Evolutionary conservation across 2,797 vertebrate species (phyloP).

Genomic region (Ambastaia sidthimunki): DNA sequence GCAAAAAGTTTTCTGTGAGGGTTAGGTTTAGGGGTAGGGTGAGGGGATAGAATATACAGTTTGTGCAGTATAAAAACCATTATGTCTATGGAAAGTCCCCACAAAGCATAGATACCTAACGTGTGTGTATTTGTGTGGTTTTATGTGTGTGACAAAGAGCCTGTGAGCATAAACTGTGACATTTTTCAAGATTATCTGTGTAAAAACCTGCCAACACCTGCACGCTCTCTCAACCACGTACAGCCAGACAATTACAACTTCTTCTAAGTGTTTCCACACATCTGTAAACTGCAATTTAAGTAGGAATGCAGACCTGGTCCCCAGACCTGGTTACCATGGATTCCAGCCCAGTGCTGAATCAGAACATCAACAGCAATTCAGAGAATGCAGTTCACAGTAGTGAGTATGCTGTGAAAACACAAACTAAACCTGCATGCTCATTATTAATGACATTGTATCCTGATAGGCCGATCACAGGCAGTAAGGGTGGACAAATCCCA

Average conservation of each 20-base stretch:
- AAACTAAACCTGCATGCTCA: too few relatives aligned
- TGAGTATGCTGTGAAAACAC: neutral
- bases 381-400: neutral
- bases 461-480: neutral
- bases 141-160: constrained; percentile 20
- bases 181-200: neutral
- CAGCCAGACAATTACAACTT: neutral
- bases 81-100: too few relatives aligned
- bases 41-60: too few relatives aligned
- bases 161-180: constrained; percentile 27
- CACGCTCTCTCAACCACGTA: neutral
- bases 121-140: neutral
- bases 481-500: neutral
- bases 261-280: neutral
- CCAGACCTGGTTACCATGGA: neutral
- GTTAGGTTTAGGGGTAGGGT: too few relatives aligned
- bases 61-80: too few relatives aligned
- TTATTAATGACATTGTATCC: too few relatives aligned
- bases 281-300: neutral
- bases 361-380: neutral
- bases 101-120: too few relatives aligned
- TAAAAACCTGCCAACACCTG: constrained; percentile 14
- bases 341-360: neutral
- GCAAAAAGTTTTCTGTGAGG: too few relatives aligned
- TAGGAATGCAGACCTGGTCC: neutral